A percentile compares a stretch with the other conserved stretches of the same genome.
Conservation (phyloP, 2,888 invertebrate species). For the Strigamia maritima region DNA sequence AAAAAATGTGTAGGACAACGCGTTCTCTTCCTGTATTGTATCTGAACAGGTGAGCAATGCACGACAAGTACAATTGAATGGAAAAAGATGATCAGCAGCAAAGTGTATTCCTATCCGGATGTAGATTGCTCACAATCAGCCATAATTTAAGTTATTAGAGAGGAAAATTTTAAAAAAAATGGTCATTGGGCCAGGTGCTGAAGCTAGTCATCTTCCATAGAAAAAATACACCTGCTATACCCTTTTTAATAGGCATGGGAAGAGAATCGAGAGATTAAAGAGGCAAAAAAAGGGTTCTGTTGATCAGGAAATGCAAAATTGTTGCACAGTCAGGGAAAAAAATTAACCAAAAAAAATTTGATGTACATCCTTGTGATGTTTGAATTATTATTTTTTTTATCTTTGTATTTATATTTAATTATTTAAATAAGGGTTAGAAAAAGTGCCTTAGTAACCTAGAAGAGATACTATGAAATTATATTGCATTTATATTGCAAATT, state of each 20-base stretch:
- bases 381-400: too few species aligned
- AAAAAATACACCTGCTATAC: constrained; percentile 10
- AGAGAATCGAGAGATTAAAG: neutral
- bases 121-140: neutral
- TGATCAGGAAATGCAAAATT: neutral
- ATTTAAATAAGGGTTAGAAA: neutral
- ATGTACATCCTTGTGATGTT: neutral
- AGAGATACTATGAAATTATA: neutral
- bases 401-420: neutral
- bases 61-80: neutral
- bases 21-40: neutral
- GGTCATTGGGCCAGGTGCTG: neutral
- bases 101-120: neutral
- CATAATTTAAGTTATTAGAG: neutral
- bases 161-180: neutral
- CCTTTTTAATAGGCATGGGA: neutral
- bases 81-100: neutral
- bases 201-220: neutral
- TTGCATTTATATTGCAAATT: neutral
- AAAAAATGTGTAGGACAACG: neutral
- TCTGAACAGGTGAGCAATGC: neutral
- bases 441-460: neutral
- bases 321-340: neutral
- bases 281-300: neutral
- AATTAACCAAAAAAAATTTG: too few species aligned